Conservation (phyloP, 1,140 invertebrate species). For the Carcinoscorpius rotundicauda region DNA sequence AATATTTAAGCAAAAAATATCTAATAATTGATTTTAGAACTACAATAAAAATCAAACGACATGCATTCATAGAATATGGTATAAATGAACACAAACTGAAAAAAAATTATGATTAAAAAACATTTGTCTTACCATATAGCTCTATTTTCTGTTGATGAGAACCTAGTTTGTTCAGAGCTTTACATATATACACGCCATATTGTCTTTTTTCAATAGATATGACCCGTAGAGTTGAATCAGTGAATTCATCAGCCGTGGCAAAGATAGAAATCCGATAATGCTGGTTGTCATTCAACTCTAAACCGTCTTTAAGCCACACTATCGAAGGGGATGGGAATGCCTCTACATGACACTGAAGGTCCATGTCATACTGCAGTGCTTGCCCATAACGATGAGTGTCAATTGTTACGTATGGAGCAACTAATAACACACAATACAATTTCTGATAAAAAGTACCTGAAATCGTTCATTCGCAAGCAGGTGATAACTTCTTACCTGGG, state of each 20-base stretch:
- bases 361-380: slow-evolving; percentile 83
- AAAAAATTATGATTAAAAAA: too few species aligned
- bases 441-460: too few species aligned
- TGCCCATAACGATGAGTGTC: slow-evolving; percentile 58
- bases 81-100: too few species aligned
- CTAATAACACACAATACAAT: slow-evolving; percentile 18
- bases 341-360: slow-evolving; percentile 81
- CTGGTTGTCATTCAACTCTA: slow-evolving; percentile 66
- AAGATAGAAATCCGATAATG: slow-evolving; percentile 78
- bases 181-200: slow-evolving; percentile 73
- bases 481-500: too few species aligned
- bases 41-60: too few species aligned
- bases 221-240: slow-evolving; percentile 71
- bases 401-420: slow-evolving; percentile 58
- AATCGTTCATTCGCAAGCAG: too few species aligned
- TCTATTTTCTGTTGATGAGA: slow-evolving; percentile 58
- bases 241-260: slow-evolving; percentile 76
- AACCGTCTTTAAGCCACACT: slow-evolving; percentile 68
- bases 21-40: too few species aligned
- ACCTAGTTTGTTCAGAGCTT: slow-evolving; percentile 74
- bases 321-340: slow-evolving; percentile 85
- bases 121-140: slow-evolving; percentile 56
- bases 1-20: too few species aligned
- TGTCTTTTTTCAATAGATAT: slow-evolving; percentile 83
- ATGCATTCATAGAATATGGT: too few species aligned